Base-by-base conservation (phyloP, 2,888 invertebrate species). In the Anticlea derivata region DNA sequence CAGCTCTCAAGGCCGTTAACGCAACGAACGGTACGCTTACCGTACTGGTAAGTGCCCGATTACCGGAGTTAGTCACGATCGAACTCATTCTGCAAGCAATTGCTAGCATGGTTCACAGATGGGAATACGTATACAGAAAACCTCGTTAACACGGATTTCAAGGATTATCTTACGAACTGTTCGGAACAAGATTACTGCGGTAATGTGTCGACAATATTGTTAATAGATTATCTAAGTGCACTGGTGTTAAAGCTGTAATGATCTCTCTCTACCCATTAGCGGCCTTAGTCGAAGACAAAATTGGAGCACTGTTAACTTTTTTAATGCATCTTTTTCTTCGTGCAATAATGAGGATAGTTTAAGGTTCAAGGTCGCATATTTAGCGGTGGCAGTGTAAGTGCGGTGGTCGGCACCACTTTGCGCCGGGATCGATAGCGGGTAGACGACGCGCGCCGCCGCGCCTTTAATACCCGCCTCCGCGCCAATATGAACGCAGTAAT, bases 291-390 rank as follows among this genome's bases (percentile, higher is more conserved):
- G n/a, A n/a, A n/a, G n/a, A n/a, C n/a, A n/a, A n/a, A n/a, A n/a
- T n/a, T n/a, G n/a, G n/a, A n/a, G n/a, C n/a, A n/a, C n/a, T n/a
- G n/a, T n/a, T n/a, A n/a, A n/a, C n/a, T n/a, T n/a, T n/a, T n/a
- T n/a, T n/a, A n/a, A n/a, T n/a, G n/a, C n/a, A n/a, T n/a, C n/a
- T n/a, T n/a, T n/a, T 68, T 66, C 52, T 68, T 59, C 43, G 37
- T 76, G 76, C 78, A 80, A 68, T 79, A 66, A 71, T 70, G 64
- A 67, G 65, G 62, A 71, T 73, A 70, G 78, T 77, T 70, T 61
- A 79, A 80, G 81, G 87, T 87, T 86, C 88, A 89, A 89, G 88
- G 88, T 78, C 85, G 80, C 71, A 61, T 71, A 63, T 73, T 75
- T 71, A 69, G 75, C 66, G 58, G 79, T 65, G 58, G 79, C 75